Conservation (phyloP, 2,888 invertebrate genomes). For the Pteria penguin region DNA sequence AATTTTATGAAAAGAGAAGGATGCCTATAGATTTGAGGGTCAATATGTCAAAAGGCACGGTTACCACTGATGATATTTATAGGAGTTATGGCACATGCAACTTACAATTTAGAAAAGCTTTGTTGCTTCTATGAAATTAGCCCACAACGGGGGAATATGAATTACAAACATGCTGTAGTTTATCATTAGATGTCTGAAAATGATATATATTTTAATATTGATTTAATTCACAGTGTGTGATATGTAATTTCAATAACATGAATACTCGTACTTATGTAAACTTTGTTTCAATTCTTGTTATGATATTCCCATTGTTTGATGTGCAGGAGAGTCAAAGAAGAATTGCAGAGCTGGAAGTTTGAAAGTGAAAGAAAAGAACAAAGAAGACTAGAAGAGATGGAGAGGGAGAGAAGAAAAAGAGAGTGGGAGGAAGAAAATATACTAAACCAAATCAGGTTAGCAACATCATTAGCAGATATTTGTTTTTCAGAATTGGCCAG, state of each 20-base stretch:
- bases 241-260: not conserved
- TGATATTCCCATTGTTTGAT: not conserved
- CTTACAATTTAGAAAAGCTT: no score
- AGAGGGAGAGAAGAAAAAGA: not conserved
- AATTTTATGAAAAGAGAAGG: no score
- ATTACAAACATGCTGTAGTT: no score
- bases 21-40: no score
- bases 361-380: slow-evolving; percentile 8
- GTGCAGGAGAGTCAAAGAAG: slow-evolving; percentile 5
- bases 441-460: slow-evolving; percentile 19
- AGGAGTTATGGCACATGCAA: no score
- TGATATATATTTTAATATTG: no score
- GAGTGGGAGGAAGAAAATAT: slow-evolving; percentile 24
- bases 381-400: slow-evolving; percentile 11
- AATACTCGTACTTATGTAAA: not conserved
- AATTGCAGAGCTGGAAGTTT: slow-evolving; percentile 9
- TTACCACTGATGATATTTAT: no score
- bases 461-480: not conserved
- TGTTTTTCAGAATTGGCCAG: not conserved
- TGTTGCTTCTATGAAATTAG: no score
- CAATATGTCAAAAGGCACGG: no score
- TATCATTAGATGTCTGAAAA: no score
- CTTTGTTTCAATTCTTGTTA: not conserved
- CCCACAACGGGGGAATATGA: no score
- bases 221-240: no score